Evolutionary conservation across 2,888 invertebrate genomes (phyloP).

Genomic region (Corbicula japonica): DNA sequence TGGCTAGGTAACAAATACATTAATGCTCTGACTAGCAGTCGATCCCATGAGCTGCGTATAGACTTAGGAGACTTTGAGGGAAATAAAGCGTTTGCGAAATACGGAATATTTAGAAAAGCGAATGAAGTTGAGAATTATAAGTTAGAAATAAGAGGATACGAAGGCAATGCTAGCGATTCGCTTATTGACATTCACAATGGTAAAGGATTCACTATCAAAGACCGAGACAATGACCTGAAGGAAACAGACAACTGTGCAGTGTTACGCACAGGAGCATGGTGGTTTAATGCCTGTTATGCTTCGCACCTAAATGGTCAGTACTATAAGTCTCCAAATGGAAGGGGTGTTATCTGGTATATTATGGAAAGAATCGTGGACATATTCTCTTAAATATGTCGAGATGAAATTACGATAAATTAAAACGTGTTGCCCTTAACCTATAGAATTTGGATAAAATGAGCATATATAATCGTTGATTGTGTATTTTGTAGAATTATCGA

Average conservation of each 20-base stretch:
- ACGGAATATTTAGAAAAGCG: conserved; percentile 27
- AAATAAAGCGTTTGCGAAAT: conserved; percentile 32
- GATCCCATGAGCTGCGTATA: conserved; percentile 34
- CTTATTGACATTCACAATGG: conserved; percentile 24
- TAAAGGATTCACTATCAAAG: conserved; percentile 27
- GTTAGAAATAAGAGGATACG: conserved; percentile 23
- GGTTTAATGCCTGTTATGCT: conserved; percentile 75
- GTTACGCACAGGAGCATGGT: conserved; percentile 75
- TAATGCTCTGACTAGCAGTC: conserved; percentile 10
- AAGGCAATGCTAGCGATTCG: conserved; percentile 36
- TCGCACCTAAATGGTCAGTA: conserved; percentile 82
- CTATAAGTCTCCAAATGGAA: not conserved
- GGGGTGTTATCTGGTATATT: conserved; percentile 80
- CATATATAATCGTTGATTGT: no score
- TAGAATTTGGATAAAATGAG: no score
- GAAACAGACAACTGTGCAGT: conserved; percentile 53
- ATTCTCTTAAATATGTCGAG: conserved; percentile 75
- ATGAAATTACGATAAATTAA: conserved; percentile 79
- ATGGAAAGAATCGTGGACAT: conserved; percentile 77
- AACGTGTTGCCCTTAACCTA: no score
- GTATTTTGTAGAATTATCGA: no score
- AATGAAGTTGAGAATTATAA: conserved; percentile 19
- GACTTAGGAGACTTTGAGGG: conserved; percentile 41
- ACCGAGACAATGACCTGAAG: conserved; percentile 35
- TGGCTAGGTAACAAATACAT: conserved; percentile 51